phyloP scores from a whole-genome alignment of 2,888 invertebrate genomes.

The Biston stratarius region DNA sequence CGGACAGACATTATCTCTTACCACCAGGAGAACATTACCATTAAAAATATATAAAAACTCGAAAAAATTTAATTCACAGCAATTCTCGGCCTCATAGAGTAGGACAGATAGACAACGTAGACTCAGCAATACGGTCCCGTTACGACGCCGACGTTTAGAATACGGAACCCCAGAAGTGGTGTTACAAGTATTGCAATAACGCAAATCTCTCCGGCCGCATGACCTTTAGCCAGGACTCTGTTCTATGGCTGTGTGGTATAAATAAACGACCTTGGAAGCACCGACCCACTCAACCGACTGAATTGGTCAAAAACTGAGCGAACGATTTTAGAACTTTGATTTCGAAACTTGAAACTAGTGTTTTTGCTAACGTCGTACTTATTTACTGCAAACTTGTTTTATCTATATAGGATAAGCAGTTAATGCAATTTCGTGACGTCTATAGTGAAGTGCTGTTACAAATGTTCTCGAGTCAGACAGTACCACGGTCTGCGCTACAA shows the following conservation, averaged over 20 bases:
- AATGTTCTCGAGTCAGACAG: neutral
- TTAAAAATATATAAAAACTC: too few relatives aligned
- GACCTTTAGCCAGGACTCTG: slow-evolving; percentile 23
- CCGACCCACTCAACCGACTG: slow-evolving; percentile 13
- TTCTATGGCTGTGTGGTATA: slow-evolving; percentile 73
- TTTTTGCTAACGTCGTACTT: neutral
- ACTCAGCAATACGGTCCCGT: too few relatives aligned
- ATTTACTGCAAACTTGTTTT: neutral
- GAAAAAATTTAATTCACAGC: too few relatives aligned
- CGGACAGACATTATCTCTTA: too few relatives aligned
- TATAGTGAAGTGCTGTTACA: neutral
- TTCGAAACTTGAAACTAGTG: neutral
- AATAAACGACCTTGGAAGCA: slow-evolving; percentile 61
- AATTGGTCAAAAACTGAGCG: slow-evolving; percentile 17
- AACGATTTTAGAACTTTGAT: neutral
- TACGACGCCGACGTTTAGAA: too few relatives aligned
- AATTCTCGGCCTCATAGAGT: too few relatives aligned
- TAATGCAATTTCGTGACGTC: neutral
- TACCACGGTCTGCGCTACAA: too few relatives aligned
- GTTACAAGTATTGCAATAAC: neutral
- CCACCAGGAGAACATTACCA: too few relatives aligned
- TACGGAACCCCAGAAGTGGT: too few relatives aligned
- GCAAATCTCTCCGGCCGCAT: slow-evolving; percentile 11
- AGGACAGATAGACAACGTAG: too few relatives aligned
- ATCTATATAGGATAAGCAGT: neutral